Evolutionary conservation across 2,797 vertebrate genomes (phyloP), one percentile per base, ranked within the genome.

Genomic region (Cynopterus sphinx): DNA sequence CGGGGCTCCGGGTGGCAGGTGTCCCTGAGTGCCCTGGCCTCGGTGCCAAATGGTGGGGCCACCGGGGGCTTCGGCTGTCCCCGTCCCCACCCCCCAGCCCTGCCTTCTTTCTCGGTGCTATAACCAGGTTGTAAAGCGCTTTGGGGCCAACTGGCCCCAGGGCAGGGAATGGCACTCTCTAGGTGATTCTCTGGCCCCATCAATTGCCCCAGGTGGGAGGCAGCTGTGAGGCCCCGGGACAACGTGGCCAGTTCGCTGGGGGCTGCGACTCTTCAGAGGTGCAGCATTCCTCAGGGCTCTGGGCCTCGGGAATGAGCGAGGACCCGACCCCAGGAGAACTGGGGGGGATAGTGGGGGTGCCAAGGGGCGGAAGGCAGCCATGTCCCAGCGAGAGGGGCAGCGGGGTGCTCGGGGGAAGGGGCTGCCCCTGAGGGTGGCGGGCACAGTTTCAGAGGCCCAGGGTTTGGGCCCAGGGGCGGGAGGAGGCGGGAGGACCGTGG

Each of bases 41-140:
- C n/a, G 51, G 53, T 57, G 74, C 87, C 97, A 96, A 96, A 96
- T 96, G 97, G 96, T 4, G 0, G 51, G 94, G 71, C 87, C 61
- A 19, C 49, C 0, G 2, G 65, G 89, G 24, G 59, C 33, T 13
- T 4, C 26, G 41, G 57, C 57, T 1, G 0, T n/a, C 74, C 33
- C 2, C 33, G 11, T 6, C 33, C 33, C 33, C 33, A 33, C 33
- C 33, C 33, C 33, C 33, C 67, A 61, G 82, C 33, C 8, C 87
- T 33, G 51, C 36, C 49, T 73, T 31, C 16, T 53, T 67, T 12
- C 71, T 93, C 2, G 9, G 33, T 22, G 81, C 92, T 74, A 21
- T 43, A 36, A 59, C 55, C 81, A n/a, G 41, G 91, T 73, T 94
- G 88, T 96, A 94, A 97, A 96, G 94, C 82, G 61, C 92, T 94